Base-by-base conservation (phyloP, 2,797 vertebrate genomes). In the Eulemur rubriventer region DNA sequence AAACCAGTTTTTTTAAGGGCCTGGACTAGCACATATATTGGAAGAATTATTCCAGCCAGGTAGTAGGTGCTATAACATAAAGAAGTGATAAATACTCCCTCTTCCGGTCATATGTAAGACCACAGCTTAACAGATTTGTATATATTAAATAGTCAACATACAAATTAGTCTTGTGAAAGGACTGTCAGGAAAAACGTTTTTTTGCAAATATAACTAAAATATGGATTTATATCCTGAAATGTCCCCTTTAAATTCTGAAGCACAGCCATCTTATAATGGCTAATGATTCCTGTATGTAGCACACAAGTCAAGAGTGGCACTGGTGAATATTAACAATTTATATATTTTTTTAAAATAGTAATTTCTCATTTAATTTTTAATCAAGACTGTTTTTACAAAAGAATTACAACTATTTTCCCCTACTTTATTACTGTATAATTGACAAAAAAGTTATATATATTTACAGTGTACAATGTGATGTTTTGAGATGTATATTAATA, bases 41-140 rank as follows among this genome's bases (percentile, higher is more conserved):
- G 6, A 92, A 52, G 46, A 46, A 57, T 41, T 33, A 46, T 20
- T 35, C 59, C 43, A 97, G 61, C 69, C 93, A 95, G 81, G 7
- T 7, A 57, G 57, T 0, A 88, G 43, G 46, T 84, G 89, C 94
- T 33, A 22, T 24, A 18, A 12, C 30, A 94, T 3, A 65, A 22
- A 41, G 16, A 92, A 94, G 72, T 22, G 28, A 81, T 91, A 92
- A 92, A 97, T 11, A 82, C 98, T 97, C 97, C 98, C 97, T 97
- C 98, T 98, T 96, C 98, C 98, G 98, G 98, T 73, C 95, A 87
- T n/a, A 85, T 1, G 9, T 83, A 94, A 96, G 95, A 97, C 94
- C 92, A 97, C 96, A 96, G 94, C 43, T 94, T 97, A 75, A 81
- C 46, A 93, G 14, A 52, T 28, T 48, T 91, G 41, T 18, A 4